Conservation (phyloP, 1,140 invertebrate genomes). For the Drosophila sucinea region DNA sequence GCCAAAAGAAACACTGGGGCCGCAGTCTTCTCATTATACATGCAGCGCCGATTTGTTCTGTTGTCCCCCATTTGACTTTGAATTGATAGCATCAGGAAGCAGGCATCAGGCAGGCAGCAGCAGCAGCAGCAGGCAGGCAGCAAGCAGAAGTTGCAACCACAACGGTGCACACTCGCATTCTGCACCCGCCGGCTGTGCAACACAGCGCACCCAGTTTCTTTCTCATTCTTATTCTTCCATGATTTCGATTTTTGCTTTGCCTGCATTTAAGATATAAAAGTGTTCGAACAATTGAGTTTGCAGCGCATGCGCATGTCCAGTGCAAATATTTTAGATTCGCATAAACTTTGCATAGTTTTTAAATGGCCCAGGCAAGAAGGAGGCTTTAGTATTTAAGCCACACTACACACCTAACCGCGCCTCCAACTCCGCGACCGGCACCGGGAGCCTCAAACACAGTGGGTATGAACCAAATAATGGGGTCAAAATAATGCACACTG, state of each 20-base stretch:
- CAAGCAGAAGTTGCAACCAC: constrained; percentile 8
- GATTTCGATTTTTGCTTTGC: constrained; percentile 29
- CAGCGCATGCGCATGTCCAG: constrained; percentile 71
- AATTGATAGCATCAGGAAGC: constrained; percentile 77
- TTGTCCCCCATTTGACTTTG: constrained; percentile 81
- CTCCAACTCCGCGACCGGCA: too few relatives aligned
- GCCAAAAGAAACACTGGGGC: constrained; percentile 6
- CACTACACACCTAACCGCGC: too few relatives aligned
- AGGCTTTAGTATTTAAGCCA: constrained; percentile 7
- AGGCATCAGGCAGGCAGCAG: background rate
- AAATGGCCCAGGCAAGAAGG: constrained; percentile 15
- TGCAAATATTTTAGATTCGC: constrained; percentile 77
- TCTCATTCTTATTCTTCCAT: background rate
- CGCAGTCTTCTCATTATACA: constrained; percentile 72
- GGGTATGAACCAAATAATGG: too few relatives aligned
- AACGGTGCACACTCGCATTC: constrained; percentile 13
- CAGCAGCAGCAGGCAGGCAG: constrained; percentile 11
- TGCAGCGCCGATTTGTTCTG: constrained; percentile 81
- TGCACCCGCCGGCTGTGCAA: constrained; percentile 30
- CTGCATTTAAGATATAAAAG: constrained; percentile 77
- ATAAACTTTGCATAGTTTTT: constrained; percentile 80
- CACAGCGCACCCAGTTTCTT: background rate
- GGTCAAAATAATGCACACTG: too few relatives aligned
- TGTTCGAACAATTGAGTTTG: constrained; percentile 76
- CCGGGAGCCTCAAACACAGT: too few relatives aligned